Base-by-base conservation (phyloP, 2,888 invertebrate species). In the Caenorhabditis doughertyi region DNA sequence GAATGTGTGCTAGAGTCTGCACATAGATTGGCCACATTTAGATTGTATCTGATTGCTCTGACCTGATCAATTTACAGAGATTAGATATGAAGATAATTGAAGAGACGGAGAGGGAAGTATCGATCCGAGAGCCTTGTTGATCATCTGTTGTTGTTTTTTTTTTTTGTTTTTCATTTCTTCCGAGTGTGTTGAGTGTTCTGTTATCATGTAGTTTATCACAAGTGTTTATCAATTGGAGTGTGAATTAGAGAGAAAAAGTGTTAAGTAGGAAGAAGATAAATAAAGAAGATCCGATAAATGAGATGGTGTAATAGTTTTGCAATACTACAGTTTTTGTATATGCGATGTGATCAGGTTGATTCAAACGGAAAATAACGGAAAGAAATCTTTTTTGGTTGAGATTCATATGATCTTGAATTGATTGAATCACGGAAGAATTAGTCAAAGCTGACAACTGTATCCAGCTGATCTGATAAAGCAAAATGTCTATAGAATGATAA, bases 231-330 rank as follows among this genome's bases (percentile, higher is more conserved):
- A 67, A 27, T 39, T 18, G 32, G 25, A 39, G 8, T 29, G 47
- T 29, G 64, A 18, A 29, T 16, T 47, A 4, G 32, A 39, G 39
- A 39, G 7, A 39, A 39, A 42, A 47, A 29, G 27, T 55, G 68
- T 53, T 23, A 42, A 68, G n/a, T n/a, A n/a, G n/a, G 29, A 39
- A 68, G 67, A 42, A 53, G 55, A 68, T 39, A 42, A 49, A 55
- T 55, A 64, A 21, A 42, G n/a, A 23, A 53, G 68, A 53, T 53
- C 47, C 55, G 42, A 5, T 68, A 42, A 67, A 68, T 68, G 68
- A 68, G 68, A 68, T 68, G 68, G 68, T 68, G 68, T 49, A 68
- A 68, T 68, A 35, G 25, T 35, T 35, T 18, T 47, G 62, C 62
- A 62, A 62, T 62, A 39, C 35, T 16, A 16, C 23, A 56, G 11